These are phyloP conservation scores for Hemitrygon akajei DNA, from an alignment of 2,797 vertebrate species.

Conservation along the genomic window DNA sequence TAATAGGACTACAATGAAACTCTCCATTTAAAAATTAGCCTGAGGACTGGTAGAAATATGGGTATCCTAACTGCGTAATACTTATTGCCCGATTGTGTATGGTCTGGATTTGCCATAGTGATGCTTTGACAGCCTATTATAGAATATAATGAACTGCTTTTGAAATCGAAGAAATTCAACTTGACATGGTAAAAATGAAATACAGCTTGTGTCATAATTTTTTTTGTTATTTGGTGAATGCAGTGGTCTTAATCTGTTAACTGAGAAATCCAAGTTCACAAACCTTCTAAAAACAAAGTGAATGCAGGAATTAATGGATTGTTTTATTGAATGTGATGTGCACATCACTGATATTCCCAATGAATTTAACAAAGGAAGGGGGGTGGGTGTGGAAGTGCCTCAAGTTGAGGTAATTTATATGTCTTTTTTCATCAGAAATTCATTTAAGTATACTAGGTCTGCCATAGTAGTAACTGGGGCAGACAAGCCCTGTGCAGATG, in stretches of 20 bases:
- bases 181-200: conserved; percentile 69
- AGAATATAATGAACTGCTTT: conserved; percentile 70
- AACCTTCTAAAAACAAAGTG: conserved; percentile 44
- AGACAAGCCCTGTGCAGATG: conserved; percentile 68
- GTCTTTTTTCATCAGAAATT: conserved; percentile 62
- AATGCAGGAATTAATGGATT: conserved; percentile 21
- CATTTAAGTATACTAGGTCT: conserved; percentile 64
- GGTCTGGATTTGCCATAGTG: conserved; percentile 69
- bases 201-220: conserved; percentile 71
- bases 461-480: conserved; percentile 66
- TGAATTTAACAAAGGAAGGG: conserved; percentile 29
- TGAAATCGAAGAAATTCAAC: conserved; percentile 70
- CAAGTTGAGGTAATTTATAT: conserved; percentile 78
- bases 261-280: conserved; percentile 54
- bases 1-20: conserved; percentile 34
- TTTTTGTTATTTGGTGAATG: conserved; percentile 57
- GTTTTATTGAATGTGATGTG: conserved; percentile 32
- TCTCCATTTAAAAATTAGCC: conserved; percentile 74
- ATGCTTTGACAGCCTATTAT: conserved; percentile 75
- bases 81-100: conserved; percentile 76
- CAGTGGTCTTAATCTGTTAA: conserved; percentile 57
- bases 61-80: conserved; percentile 70
- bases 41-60: conserved; percentile 66
- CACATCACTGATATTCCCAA: conserved; percentile 24
- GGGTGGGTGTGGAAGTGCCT: conserved; percentile 59